phyloP scores from a whole-genome alignment of 2,888 invertebrate genomes.

The Drosophila mulleri region DNA sequence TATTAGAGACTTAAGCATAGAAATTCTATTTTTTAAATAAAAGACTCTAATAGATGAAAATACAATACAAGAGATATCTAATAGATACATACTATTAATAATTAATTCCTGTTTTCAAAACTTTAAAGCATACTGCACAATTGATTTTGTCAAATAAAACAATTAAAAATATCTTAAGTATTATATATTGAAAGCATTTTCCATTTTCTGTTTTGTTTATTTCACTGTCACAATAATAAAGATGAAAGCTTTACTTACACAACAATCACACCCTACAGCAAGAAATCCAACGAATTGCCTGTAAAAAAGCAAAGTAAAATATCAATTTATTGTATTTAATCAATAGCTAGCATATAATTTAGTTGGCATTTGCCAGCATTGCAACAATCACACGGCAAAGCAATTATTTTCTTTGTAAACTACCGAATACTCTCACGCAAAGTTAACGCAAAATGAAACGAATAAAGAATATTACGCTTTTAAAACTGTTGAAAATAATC shows the following conservation, averaged over 20 bases:
- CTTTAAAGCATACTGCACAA: slow-evolving; percentile 60
- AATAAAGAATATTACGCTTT: slow-evolving; percentile 70
- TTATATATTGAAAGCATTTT: slow-evolving; percentile 41
- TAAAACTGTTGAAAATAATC: slow-evolving; percentile 59
- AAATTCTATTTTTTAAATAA: slow-evolving; percentile 78
- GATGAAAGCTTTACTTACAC: slow-evolving; percentile 67
- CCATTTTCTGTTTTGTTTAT: slow-evolving; percentile 46
- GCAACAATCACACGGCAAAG: slow-evolving; percentile 58
- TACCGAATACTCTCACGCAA: slow-evolving; percentile 78
- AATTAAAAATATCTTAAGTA: slow-evolving; percentile 46
- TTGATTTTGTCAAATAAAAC: slow-evolving; percentile 58
- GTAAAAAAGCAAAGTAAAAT: slow-evolving; percentile 20
- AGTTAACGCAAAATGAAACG: slow-evolving; percentile 77
- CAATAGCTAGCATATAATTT: slow-evolving; percentile 58
- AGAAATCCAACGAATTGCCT: slow-evolving; percentile 55
- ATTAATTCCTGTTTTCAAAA: slow-evolving; percentile 66
- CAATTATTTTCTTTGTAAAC: slow-evolving; percentile 62
- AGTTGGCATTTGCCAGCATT: slow-evolving; percentile 38
- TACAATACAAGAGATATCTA: slow-evolving; percentile 63
- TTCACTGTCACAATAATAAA: slow-evolving; percentile 55
- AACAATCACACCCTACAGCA: slow-evolving; percentile 31
- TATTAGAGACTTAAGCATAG: slow-evolving; percentile 71
- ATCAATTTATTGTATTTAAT: slow-evolving; percentile 38
- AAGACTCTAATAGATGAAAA: slow-evolving; percentile 76
- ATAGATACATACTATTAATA: slow-evolving; percentile 57